Evolutionary conservation across 2,113 vertebrate species (phyloP).

Genomic region (pig (Sus scrofa)): DNA sequence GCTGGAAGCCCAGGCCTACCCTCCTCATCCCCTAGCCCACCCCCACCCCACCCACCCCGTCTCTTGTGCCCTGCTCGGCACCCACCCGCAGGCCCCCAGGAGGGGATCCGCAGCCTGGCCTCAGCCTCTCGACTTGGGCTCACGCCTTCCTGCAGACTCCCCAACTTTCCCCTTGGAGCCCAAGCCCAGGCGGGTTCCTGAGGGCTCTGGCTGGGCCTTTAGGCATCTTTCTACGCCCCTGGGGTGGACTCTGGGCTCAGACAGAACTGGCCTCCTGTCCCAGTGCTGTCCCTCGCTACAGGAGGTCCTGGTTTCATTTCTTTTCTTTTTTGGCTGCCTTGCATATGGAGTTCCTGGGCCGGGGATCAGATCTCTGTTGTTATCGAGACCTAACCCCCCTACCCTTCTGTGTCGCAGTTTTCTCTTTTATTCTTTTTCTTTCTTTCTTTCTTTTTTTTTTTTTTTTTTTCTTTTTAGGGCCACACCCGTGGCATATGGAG

Average conservation of each 20-base stretch:
- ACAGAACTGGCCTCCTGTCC: not conserved
- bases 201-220: not conserved
- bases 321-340: not conserved
- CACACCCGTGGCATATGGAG: too few relatives aligned
- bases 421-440: too few relatives aligned
- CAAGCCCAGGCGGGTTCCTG: not conserved
- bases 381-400: too few relatives aligned
- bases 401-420: too few relatives aligned
- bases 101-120: not conserved
- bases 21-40: slow-evolving; percentile 17
- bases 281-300: rapidly evolving
- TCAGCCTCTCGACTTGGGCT: not conserved
- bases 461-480: too few relatives aligned
- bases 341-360: too few relatives aligned
- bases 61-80: not conserved
- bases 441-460: too few relatives aligned
- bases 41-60: not conserved
- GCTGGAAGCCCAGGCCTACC: slow-evolving; percentile 80
- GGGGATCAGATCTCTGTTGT: too few relatives aligned
- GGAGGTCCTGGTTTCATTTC: not conserved
- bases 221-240: too few relatives aligned
- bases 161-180: not conserved
- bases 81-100: not conserved
- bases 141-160: not conserved
- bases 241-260: not conserved